Evolutionary conservation across 1,140 invertebrate species (phyloP).

Genomic region (Leucophenga varia): DNA sequence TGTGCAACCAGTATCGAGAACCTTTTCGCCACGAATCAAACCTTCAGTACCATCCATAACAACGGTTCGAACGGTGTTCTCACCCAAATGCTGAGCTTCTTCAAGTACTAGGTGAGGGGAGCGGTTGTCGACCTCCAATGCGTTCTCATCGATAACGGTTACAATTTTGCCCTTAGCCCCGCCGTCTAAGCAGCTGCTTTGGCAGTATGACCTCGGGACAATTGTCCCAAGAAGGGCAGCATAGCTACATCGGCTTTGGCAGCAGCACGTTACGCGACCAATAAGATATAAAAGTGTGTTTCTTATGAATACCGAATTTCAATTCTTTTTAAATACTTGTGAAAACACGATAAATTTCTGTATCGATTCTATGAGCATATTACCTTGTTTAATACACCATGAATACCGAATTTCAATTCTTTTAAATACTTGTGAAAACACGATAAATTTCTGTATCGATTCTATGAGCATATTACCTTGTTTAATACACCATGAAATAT

Average conservation of each 20-base stretch:
- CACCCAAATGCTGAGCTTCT: conserved; percentile 79
- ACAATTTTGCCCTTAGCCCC: conserved; percentile 70
- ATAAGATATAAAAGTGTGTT: no score
- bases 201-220: conserved; percentile 44
- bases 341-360: no score
- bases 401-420: no score
- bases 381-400: no score
- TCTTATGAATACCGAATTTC: no score
- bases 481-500: no score
- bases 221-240: conserved; percentile 44
- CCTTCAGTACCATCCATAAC: conserved; percentile 99
- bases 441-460: no score
- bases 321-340: no score
- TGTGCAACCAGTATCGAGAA: conserved; percentile 89
- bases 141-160: conserved; percentile 99
- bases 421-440: no score
- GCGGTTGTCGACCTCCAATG: conserved; percentile 88
- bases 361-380: no score
- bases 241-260: conserved; percentile 44
- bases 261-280: conserved; percentile 49
- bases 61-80: conserved; percentile 95
- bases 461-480: no score
- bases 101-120: conserved; percentile 70
- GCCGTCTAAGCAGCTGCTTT: conserved; percentile 60
- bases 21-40: conserved; percentile 87